Evolutionary conservation across 2,113 vertebrate genomes (phyloP).

Genomic region (Arvicanthis niloticus): DNA sequence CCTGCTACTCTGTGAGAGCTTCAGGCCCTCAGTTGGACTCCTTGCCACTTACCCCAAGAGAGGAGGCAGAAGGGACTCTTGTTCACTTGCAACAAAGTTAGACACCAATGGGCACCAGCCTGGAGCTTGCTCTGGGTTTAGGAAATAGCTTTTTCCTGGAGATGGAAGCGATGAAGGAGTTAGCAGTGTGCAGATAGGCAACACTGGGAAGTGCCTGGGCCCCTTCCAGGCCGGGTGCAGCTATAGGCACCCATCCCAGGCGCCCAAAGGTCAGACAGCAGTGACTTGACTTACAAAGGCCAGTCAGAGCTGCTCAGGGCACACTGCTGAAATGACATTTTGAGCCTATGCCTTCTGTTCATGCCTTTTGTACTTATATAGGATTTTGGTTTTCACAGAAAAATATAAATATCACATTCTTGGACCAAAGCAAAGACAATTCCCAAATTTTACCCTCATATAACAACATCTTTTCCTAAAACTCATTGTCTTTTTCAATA

Average conservation of each 20-base stretch:
- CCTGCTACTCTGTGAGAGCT: neutral
- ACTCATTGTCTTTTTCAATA: neutral
- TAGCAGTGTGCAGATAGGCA: neutral
- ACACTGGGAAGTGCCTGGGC: slow-evolving; percentile 65
- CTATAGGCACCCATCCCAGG: slow-evolving; percentile 73
- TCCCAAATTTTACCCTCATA: neutral
- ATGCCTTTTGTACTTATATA: neutral
- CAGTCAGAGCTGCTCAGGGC: slow-evolving; percentile 72
- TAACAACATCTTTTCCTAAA: slow-evolving; percentile 23
- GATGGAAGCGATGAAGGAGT: neutral
- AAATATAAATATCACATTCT: neutral
- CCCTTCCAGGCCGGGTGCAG: slow-evolving; percentile 72
- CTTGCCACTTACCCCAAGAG: slow-evolving; percentile 61
- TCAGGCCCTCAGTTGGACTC: neutral
- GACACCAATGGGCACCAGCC: neutral
- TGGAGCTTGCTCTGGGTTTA: neutral
- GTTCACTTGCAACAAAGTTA: neutral
- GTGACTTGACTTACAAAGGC: slow-evolving; percentile 54
- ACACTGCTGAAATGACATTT: slow-evolving; percentile 76
- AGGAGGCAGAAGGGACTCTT: slow-evolving; percentile 43
- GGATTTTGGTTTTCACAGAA: neutral
- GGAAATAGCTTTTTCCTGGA: slow-evolving; percentile 44
- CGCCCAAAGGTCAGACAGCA: slow-evolving; percentile 73
- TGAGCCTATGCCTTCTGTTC: neutral
- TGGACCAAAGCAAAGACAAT: neutral